Percentiles rank a stretch among this genome's conserved stretches.
phyloP scores from a whole-genome alignment of 2,797 vertebrate genomes.

The Bovichtus diacanthus region DNA sequence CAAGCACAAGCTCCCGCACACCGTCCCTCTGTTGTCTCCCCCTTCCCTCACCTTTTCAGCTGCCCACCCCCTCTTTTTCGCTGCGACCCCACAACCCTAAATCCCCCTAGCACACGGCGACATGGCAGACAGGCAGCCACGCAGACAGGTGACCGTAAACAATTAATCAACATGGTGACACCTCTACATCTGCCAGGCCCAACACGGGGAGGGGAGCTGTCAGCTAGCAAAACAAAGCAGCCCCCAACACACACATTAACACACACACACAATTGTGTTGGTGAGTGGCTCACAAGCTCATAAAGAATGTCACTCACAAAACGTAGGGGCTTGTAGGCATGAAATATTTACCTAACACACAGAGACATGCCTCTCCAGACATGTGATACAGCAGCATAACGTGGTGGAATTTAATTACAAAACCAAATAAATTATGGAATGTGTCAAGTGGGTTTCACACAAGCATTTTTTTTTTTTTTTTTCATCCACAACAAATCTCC shows the following conservation, averaged over 20 bases:
- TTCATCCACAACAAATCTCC: background rate
- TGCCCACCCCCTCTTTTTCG: slow-evolving; percentile 47
- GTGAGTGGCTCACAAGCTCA: slow-evolving; percentile 58
- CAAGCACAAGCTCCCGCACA: slow-evolving; percentile 46
- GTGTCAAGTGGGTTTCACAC: background rate
- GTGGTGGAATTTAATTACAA: slow-evolving; percentile 11
- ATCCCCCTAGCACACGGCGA: slow-evolving; percentile 81
- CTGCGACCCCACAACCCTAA: slow-evolving; percentile 74
- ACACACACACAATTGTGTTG: slow-evolving; percentile 29
- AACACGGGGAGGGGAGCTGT: slow-evolving; percentile 84
- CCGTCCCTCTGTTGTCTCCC: slow-evolving; percentile 63
- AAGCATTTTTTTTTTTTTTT: background rate
- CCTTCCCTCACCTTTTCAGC: slow-evolving; percentile 73
- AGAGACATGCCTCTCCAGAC: slow-evolving; percentile 42
- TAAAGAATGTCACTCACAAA: slow-evolving; percentile 68
- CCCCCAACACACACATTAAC: slow-evolving; percentile 52
- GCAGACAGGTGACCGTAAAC: slow-evolving; percentile 90
- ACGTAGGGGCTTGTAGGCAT: slow-evolving; percentile 57
- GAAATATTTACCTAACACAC: slow-evolving; percentile 70
- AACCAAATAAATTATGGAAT: background rate
- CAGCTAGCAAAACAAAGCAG: slow-evolving; percentile 83
- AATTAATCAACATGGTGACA: slow-evolving; percentile 92
- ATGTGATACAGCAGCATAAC: slow-evolving; percentile 4
- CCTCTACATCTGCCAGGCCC: slow-evolving; percentile 90
- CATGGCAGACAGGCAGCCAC: slow-evolving; percentile 83